These are phyloP conservation scores for Struthio camelus DNA, from an alignment of 2,113 vertebrate species.

Conservation along the genomic window DNA sequence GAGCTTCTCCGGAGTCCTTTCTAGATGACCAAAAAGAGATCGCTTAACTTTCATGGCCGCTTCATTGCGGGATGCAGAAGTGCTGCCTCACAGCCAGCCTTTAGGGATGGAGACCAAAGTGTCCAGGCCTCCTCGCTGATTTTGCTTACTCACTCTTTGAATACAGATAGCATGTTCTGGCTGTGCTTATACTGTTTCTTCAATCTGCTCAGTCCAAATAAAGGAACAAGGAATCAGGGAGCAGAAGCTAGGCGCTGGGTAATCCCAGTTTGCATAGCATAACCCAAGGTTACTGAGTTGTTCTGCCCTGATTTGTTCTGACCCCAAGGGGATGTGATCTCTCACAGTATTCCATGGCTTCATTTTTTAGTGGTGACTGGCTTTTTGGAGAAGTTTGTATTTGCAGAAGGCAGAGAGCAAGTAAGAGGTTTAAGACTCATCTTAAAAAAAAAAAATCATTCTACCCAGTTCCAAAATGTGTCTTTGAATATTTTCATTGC, in stretches of 20 bases:
- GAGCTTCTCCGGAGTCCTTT: neutral
- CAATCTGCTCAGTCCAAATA: neutral
- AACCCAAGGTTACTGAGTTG: neutral
- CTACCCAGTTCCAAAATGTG: neutral
- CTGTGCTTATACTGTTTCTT: neutral
- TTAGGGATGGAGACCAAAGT: neutral
- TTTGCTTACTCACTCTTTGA: neutral
- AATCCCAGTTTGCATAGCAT: neutral
- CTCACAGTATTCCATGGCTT: neutral
- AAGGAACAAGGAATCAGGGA: neutral
- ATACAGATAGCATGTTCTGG: neutral
- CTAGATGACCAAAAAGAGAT: neutral
- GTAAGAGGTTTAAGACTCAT: neutral
- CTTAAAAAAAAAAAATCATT: fast-evolving
- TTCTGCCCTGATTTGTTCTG: neutral
- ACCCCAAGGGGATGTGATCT: neutral
- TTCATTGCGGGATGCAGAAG: fast-evolving
- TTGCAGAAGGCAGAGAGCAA: neutral
- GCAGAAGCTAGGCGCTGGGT: neutral
- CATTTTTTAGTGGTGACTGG: neutral
- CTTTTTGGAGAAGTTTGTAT: neutral
- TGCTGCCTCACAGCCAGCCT: neutral
- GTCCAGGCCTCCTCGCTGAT: neutral
- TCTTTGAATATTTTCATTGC: neutral
- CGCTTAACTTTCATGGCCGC: fast-evolving